Percentiles rank a stretch among this genome's conserved stretches.
Evolutionary conservation across 2,888 invertebrate species (phyloP).

Genomic region (Latrodectus elegans): DNA sequence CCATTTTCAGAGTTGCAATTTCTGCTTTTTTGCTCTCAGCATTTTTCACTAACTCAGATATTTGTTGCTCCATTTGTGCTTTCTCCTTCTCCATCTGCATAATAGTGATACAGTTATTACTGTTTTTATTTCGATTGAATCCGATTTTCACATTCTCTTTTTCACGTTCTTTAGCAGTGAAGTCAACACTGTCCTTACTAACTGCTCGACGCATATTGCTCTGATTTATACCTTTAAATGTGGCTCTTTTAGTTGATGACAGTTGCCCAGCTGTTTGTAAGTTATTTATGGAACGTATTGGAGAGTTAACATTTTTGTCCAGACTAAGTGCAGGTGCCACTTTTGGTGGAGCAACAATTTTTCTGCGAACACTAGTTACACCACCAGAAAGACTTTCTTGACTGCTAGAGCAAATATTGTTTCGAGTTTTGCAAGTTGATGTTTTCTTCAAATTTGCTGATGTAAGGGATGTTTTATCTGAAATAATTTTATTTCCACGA

Average conservation of each 20-base stretch:
- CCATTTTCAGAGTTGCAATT: constrained; percentile 76
- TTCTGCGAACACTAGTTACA: constrained; percentile 39
- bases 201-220: constrained; percentile 62
- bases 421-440: constrained; percentile 25
- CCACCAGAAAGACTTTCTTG: constrained; percentile 51
- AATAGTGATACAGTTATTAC: constrained; percentile 64
- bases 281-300: constrained; percentile 58
- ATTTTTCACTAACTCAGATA: constrained; percentile 76
- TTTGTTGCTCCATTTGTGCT: constrained; percentile 74
- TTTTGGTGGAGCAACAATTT: constrained; percentile 34
- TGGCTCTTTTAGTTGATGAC: constrained; percentile 22
- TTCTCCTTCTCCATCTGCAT: constrained; percentile 75
- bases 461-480: background rate
- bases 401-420: constrained; percentile 39
- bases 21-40: constrained; percentile 76
- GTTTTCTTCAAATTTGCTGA: constrained; percentile 8
- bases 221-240: constrained; percentile 35
- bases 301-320: constrained; percentile 41
- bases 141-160: constrained; percentile 63
- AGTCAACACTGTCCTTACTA: constrained; percentile 68
- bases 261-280: constrained; percentile 29
- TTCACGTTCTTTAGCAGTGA: constrained; percentile 45
- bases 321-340: constrained; percentile 25
- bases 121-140: constrained; percentile 43
- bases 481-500: constrained; percentile 18